Evolutionary conservation across 2,888 invertebrate genomes (phyloP), one percentile per base, ranked within the genome.

Genomic region (Zygogramma bicolorata): DNA sequence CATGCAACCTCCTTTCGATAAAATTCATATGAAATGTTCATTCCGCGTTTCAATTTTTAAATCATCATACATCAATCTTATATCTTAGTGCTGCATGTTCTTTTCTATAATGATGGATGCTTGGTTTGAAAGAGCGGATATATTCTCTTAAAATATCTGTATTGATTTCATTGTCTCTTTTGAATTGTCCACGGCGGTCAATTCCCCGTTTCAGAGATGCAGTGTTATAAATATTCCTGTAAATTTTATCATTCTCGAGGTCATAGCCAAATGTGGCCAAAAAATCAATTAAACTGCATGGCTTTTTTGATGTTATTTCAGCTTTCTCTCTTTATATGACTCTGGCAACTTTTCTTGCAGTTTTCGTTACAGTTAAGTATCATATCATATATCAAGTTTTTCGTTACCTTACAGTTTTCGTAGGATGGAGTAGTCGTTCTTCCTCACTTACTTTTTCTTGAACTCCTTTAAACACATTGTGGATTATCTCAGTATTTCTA

Each of bases 1-100:
- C n/a, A n/a, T 42, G 40, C 40, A 40, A 62, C 62, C 15, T 40
- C 5, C 42, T 62, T 62, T 25, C 62, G 40, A 62, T 62, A 62
- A 25, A 62, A 25, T 40, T 62, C 62, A 25, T 62, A 62, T 20
- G 62, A 40, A 40, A 42, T 62, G n/a, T 62, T 40, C 42, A 15
- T 62, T 22, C 42, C 40, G 1, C 8, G 59, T 31, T 61, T 61
- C 13, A 40, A 61, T 22, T 40, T 61, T 40, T n/a, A n/a, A n/a
- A n/a, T n/a, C 5, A 31, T 8, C 22, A 34, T 38, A 61, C 40
- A 40, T 61, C 20, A 61, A 40, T 31, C 40, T 40, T 8, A 40
- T 27, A 20, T n/a, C n/a, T n/a, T n/a, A n/a, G n/a, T n/a, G n/a
- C n/a, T n/a, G n/a, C 22, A 42, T 62, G 62, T 62, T 62, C 62